phyloP scores from a whole-genome alignment of 2,113 vertebrate species.

The Thunnus thynnus region DNA sequence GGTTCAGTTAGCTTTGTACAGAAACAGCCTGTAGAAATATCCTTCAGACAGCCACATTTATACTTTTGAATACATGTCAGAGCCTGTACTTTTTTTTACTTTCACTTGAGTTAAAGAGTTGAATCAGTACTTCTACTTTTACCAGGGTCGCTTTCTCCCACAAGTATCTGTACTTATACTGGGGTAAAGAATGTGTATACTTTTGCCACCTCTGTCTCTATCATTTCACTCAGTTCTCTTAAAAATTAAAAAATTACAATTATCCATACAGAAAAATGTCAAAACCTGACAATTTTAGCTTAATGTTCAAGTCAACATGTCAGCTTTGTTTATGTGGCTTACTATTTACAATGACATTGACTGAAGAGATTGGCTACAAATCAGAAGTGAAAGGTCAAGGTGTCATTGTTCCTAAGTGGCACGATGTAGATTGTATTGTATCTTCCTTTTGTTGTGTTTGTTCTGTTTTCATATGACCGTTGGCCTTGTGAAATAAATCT shows the following conservation, averaged over 20 bases:
- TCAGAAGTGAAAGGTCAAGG: slow-evolving; percentile 13
- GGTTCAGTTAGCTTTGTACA: too few relatives aligned
- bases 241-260: background rate
- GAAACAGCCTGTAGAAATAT: too few relatives aligned
- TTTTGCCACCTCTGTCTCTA: too few relatives aligned
- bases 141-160: too few relatives aligned
- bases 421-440: background rate
- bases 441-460: slow-evolving; percentile 6
- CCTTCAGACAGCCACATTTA: too few relatives aligned
- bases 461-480: background rate
- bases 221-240: too few relatives aligned
- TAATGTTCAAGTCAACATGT: background rate
- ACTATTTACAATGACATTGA: background rate
- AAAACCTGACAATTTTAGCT: background rate
- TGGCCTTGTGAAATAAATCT: slow-evolving; percentile 38
- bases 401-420: background rate
- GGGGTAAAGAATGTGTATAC: too few relatives aligned
- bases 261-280: background rate
- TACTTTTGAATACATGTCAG: too few relatives aligned
- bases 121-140: too few relatives aligned
- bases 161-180: too few relatives aligned
- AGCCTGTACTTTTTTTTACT: too few relatives aligned
- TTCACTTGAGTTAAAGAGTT: too few relatives aligned
- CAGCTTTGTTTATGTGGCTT: background rate
- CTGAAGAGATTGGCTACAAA: background rate